A percentile compares a stretch with the other conserved stretches of the same genome.
Conservation (phyloP, 1,140 invertebrate genomes). For the Diachasmimorpha longicaudata region DNA sequence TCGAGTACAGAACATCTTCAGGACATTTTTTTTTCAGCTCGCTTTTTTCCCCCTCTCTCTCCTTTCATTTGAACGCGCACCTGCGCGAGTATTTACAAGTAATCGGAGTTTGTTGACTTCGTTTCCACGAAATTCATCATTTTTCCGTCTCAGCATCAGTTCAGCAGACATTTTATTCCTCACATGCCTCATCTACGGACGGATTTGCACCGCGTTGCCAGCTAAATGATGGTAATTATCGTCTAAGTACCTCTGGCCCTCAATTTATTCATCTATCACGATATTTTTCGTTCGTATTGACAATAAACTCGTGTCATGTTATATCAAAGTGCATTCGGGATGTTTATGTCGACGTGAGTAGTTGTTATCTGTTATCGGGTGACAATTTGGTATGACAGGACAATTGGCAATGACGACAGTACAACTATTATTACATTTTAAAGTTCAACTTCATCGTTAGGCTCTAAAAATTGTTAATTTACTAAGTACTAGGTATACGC, state of each 20-base stretch:
- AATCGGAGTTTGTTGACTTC: constrained; percentile 18
- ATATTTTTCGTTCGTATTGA: constrained; percentile 1
- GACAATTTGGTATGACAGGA: not conserved
- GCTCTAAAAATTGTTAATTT: constrained; percentile 45
- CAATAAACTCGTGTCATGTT: not conserved
- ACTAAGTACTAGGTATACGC: constrained; percentile 43
- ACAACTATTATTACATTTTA: constrained; percentile 22
- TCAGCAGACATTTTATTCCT: not conserved
- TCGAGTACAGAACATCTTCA: constrained; percentile 53
- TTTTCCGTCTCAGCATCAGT: not conserved
- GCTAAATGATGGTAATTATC: constrained; percentile 16
- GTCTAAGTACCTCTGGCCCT: constrained; percentile 4
- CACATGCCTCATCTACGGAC: constrained; percentile 11
- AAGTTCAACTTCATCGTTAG: constrained; percentile 16
- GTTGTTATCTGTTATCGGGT: not conserved
- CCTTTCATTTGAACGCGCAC: constrained; percentile 28
- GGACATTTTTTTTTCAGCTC: constrained; percentile 8
- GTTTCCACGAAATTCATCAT: not conserved
- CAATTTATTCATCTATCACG: not conserved
- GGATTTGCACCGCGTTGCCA: constrained; percentile 10
- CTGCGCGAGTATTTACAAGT: constrained; percentile 46
- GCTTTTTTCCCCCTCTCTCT: not conserved
- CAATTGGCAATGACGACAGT: not conserved
- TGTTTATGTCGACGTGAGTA: not conserved
- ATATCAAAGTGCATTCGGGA: not conserved